phyloP scores from a whole-genome alignment of 2,113 vertebrate genomes.

The Clarias magur region DNA sequence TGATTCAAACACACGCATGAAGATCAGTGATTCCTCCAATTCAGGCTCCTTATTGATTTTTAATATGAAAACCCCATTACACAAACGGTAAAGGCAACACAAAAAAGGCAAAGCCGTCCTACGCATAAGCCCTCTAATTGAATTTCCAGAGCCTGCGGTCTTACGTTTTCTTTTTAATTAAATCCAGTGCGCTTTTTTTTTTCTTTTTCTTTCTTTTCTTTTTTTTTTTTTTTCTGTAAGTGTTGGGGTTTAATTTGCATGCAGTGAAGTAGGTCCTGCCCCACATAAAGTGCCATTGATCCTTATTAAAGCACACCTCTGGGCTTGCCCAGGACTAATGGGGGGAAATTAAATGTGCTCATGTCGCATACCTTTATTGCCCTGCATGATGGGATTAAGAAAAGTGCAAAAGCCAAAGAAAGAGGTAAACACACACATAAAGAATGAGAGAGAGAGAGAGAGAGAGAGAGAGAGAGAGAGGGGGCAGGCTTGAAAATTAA shows the following conservation, averaged over 20 bases:
- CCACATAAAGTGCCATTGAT: constrained; percentile 99
- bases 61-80: constrained; percentile 99
- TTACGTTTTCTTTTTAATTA: constrained; percentile 99
- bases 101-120: constrained; percentile 95
- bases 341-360: constrained; percentile 96
- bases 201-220: constrained; percentile 73
- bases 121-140: constrained; percentile 99
- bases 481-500: constrained; percentile 79
- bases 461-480: not conserved
- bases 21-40: constrained; percentile 86
- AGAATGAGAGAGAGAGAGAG: too few species aligned
- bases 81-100: constrained; percentile 97
- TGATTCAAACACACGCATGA: constrained; percentile 97
- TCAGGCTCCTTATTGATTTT: constrained; percentile 99
- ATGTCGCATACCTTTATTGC: constrained; percentile 91
- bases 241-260: constrained; percentile 97
- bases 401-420: constrained; percentile 41
- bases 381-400: constrained; percentile 81
- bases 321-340: constrained; percentile 93
- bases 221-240: constrained; percentile 72
- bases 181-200: constrained; percentile 82
- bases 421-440: constrained; percentile 29
- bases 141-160: constrained; percentile 97
- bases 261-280: constrained; percentile 90
- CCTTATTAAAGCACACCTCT: constrained; percentile 99